A percentile compares a stretch with the other conserved stretches of the same genome.
These are phyloP conservation scores for Apodemus agrarius DNA, from an alignment of 2,797 vertebrate genomes.

Conservation along the genomic window DNA sequence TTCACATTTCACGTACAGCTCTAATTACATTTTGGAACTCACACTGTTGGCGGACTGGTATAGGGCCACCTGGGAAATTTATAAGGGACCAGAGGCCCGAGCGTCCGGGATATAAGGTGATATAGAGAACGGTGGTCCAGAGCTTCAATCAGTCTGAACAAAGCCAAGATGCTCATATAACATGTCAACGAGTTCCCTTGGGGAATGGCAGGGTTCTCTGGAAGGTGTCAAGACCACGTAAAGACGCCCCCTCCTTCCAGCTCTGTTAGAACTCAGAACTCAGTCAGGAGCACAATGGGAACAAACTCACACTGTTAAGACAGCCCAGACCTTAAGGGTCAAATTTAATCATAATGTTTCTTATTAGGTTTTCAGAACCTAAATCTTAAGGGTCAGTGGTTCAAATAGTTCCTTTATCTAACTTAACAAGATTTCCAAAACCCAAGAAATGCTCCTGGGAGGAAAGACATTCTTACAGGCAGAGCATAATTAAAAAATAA, in stretches of 20 bases:
- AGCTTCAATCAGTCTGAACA: not conserved
- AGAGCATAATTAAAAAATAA: constrained; percentile 38
- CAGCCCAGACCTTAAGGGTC: not conserved
- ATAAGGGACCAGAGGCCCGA: not conserved
- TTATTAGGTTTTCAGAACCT: constrained; percentile 21
- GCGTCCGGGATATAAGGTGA: not conserved
- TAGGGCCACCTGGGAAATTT: not conserved
- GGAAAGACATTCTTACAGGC: constrained; percentile 49
- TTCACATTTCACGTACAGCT: not conserved
- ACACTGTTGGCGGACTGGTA: not conserved
- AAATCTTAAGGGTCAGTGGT: constrained; percentile 1
- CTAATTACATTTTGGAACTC: not conserved
- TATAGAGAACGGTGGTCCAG: not conserved
- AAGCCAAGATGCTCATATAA: constrained; percentile 21
- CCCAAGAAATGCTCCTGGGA: constrained; percentile 13
- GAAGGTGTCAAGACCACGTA: constrained; percentile 50
- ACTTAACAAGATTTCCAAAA: constrained; percentile 48
- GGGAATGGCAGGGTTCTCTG: constrained; percentile 57
- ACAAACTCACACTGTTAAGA: not conserved
- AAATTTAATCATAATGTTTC: constrained; percentile 35
- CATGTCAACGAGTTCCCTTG: constrained; percentile 52
- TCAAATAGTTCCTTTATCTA: constrained; percentile 49
- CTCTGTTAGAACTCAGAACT: constrained; percentile 29
- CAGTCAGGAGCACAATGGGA: constrained; percentile 35
- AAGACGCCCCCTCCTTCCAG: not conserved